These are phyloP conservation scores for Chloroceryle aenea DNA, from an alignment of 2,113 vertebrate species.

Conservation along the genomic window DNA sequence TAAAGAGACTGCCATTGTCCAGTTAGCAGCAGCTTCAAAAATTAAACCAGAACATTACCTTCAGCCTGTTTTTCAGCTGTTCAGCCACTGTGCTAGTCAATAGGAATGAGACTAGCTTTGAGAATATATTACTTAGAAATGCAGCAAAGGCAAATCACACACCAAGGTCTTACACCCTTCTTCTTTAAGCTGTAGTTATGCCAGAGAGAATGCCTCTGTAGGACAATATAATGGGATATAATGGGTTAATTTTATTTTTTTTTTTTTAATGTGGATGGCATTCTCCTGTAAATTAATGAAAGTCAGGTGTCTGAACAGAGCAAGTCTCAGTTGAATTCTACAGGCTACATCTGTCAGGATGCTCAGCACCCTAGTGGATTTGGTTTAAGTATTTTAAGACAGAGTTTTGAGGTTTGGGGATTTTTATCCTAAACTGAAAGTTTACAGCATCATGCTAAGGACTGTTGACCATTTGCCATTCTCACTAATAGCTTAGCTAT, in stretches of 20 bases:
- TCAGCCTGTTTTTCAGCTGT: neutral
- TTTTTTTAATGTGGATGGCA: neutral
- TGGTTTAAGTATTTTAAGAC: neutral
- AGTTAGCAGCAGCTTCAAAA: neutral
- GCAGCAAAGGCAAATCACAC: neutral
- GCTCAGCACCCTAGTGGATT: neutral
- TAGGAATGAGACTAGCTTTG: neutral
- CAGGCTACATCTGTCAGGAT: neutral
- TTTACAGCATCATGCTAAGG: neutral
- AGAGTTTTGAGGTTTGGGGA: neutral
- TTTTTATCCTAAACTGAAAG: neutral
- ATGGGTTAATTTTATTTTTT: neutral
- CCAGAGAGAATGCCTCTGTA: neutral
- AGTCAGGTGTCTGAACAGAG: neutral
- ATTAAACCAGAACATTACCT: neutral
- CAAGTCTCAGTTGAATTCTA: neutral
- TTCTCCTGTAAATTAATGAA: neutral
- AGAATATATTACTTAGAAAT: neutral
- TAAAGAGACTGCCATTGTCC: neutral
- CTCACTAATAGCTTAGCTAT: neutral
- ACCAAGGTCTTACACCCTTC: neutral
- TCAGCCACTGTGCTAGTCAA: neutral
- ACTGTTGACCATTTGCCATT: neutral
- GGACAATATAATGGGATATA: neutral
- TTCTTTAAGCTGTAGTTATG: neutral